Percentiles rank a stretch among this genome's conserved stretches.
Evolutionary conservation across 2,888 invertebrate genomes (phyloP).

Genomic region (Ashinkailepas kermadecensis): DNA sequence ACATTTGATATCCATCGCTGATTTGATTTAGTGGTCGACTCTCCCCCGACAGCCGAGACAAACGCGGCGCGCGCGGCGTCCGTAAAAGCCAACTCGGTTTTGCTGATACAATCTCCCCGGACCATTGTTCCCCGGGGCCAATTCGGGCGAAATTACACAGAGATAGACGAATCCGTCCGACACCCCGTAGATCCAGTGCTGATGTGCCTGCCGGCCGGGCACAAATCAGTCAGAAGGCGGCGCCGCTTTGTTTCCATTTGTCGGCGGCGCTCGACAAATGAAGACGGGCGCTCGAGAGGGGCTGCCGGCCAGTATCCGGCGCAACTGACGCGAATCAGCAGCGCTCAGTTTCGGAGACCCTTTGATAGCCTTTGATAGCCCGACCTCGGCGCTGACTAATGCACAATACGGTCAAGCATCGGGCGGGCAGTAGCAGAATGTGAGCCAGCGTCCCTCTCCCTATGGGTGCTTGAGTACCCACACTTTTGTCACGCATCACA

Average conservation of each 20-base stretch:
- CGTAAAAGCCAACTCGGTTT: not conserved
- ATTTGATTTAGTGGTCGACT: constrained; percentile 14
- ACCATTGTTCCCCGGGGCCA: constrained; percentile 1
- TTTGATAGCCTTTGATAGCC: too few species aligned
- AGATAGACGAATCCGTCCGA: not conserved
- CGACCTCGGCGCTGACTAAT: too few species aligned
- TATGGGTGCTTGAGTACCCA: too few species aligned
- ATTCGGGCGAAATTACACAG: not conserved
- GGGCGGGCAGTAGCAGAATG: too few species aligned
- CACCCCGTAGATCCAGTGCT: not conserved
- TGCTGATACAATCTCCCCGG: not conserved
- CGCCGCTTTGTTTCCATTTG: too few species aligned
- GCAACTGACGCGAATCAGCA: too few species aligned
- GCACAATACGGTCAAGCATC: too few species aligned
- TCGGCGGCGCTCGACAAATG: not conserved
- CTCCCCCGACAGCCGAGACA: not conserved
- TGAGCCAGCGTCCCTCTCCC: too few species aligned
- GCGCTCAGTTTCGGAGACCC: too few species aligned
- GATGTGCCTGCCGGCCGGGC: not conserved
- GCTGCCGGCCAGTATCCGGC: too few species aligned
- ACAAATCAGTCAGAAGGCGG: not conserved
- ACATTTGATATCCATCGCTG: constrained; percentile 20
- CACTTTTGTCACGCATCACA: too few species aligned
- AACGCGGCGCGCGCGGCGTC: constrained; percentile 2
- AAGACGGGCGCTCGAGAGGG: not conserved